Evolutionary conservation across 2,113 vertebrate species (phyloP).

Genomic region (Mystacornis crossleyi): DNA sequence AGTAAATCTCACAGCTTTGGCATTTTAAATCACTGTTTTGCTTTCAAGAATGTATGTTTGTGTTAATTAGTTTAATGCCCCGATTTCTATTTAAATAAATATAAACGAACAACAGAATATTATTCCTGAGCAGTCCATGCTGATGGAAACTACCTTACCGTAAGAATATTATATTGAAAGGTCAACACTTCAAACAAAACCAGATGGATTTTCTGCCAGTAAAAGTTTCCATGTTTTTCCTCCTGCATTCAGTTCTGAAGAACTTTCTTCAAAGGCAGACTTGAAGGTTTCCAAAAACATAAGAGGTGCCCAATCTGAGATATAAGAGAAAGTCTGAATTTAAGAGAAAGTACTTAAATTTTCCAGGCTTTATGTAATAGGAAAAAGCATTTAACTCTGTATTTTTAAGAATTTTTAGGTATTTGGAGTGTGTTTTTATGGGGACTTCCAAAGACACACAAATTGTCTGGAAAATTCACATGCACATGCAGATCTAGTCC

Average conservation of each 20-base stretch:
- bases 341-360: not conserved
- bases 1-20: constrained; percentile 57
- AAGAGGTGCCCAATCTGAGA: not conserved
- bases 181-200: not conserved
- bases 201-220: not conserved
- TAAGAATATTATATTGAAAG: not conserved
- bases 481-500: not conserved
- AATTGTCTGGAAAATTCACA: not conserved
- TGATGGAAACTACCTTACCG: not conserved
- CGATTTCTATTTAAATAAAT: not conserved
- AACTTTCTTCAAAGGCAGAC: not conserved
- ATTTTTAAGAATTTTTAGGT: not conserved
- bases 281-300: not conserved
- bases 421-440: not conserved
- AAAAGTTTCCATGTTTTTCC: not conserved
- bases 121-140: not conserved
- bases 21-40: constrained; percentile 58
- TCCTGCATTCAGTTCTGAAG: not conserved
- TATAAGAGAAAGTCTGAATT: not conserved
- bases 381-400: not conserved
- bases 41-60: constrained; percentile 39
- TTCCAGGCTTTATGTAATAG: not conserved
- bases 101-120: not conserved
- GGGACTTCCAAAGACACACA: not conserved
- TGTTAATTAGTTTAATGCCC: not conserved